Conservation (phyloP, 64 coral and sea anemone species). For the Montipora foliosa region DNA sequence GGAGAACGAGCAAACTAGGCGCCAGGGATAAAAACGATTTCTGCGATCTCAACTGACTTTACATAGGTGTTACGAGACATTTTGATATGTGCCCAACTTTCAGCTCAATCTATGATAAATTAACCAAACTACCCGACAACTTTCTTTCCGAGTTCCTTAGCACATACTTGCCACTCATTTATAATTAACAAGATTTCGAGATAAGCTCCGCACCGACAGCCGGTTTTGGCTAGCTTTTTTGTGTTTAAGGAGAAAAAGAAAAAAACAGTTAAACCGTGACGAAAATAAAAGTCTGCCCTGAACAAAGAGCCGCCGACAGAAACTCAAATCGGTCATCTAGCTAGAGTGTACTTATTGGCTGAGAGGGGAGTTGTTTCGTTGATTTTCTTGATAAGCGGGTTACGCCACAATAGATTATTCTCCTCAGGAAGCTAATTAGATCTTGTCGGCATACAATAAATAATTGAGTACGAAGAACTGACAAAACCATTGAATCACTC, state of each 20-base stretch:
- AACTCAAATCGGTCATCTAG: neutral
- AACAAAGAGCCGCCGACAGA: neutral
- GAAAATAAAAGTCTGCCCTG: no score
- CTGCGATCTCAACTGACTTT: no score
- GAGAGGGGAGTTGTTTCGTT: neutral
- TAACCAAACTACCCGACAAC: neutral
- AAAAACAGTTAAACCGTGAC: neutral
- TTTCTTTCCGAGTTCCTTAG: neutral
- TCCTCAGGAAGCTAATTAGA: constrained; percentile 18
- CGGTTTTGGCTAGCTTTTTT: neutral
- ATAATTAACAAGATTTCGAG: neutral
- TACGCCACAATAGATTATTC: neutral
- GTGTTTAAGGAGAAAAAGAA: neutral
- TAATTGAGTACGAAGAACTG: neutral
- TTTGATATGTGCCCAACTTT: no score
- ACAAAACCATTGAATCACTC: neutral
- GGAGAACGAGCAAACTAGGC: no score
- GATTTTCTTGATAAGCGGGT: neutral
- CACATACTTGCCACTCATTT: neutral
- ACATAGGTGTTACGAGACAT: no score
- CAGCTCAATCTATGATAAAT: no score
- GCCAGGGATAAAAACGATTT: no score
- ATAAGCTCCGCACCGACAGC: neutral
- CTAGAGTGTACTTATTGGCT: neutral
- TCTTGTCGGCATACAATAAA: neutral